These are phyloP conservation scores for Eleutherodactylus coqui DNA, from an alignment of 2,797 vertebrate genomes.

Conservation along the genomic window DNA sequence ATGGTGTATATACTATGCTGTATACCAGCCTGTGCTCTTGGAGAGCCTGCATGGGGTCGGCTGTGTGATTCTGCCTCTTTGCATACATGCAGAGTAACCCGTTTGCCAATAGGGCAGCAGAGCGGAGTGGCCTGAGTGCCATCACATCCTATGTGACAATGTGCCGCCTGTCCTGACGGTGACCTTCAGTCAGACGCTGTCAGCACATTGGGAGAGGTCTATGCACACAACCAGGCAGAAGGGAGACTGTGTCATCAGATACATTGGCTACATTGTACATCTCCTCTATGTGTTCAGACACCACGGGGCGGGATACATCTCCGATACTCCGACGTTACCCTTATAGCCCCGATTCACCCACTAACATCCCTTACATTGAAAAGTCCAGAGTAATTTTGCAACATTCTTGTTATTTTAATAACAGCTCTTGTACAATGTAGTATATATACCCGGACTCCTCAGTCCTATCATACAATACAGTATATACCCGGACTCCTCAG, in stretches of 20 bases:
- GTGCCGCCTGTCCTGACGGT: constrained; percentile 59
- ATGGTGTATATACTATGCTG: not conserved
- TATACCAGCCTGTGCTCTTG: not conserved
- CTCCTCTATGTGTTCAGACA: not conserved
- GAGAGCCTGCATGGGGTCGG: not conserved
- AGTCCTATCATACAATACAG: too few relatives aligned
- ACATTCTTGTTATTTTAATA: not conserved
- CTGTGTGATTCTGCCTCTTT: not conserved
- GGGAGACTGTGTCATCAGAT: not conserved
- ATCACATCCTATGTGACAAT: constrained; percentile 18
- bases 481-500: too few relatives aligned
- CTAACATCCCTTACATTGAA: not conserved
- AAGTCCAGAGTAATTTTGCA: not conserved
- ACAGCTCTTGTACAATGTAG: not conserved
- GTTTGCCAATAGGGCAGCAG: not conserved
- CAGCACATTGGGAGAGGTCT: constrained; percentile 49
- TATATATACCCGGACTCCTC: too few relatives aligned
- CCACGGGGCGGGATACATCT: not conserved
- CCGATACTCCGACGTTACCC: not conserved
- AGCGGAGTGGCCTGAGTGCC: not conserved
- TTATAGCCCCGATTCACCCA: not conserved
- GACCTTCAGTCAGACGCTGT: constrained; percentile 56
- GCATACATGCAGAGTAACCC: not conserved
- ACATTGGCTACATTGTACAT: not conserved
- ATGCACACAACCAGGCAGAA: not conserved